Base-by-base conservation (phyloP, 2,888 invertebrate genomes). In the Drosophila pegasa region DNA sequence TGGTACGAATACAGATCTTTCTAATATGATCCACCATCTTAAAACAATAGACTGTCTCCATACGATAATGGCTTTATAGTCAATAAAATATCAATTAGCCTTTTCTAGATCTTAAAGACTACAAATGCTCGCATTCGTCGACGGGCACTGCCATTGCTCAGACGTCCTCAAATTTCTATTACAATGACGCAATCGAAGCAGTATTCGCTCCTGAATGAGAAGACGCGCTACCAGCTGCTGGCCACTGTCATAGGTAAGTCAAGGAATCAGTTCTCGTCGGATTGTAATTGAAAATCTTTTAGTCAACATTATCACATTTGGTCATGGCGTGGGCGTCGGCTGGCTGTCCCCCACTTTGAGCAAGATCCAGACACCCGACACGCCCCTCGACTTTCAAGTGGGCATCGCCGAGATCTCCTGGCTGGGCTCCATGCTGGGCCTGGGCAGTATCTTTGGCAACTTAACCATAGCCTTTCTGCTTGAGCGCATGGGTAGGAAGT, bases 341-440 rank as follows among this genome's bases (percentile, higher is more conserved):
- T 92, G 92, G 92, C 62, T 91, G 0, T 89, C 91, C 2, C 92
- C 92, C 2, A 90, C 90, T 0, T 64, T 92, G 1, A 77, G 80
- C 1, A 87, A 88, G 61, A 78, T 92, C 18, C 85, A 88, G 38
- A 80, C 82, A 0, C 8, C 64, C 1, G 73, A 80, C 8, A 70
- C 88, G 0, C 91, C 90, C 0, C 60, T 91, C 14, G 50, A 71
- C 5, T 89, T 91, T 61, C 18, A 52, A 0, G 75, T 90, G 1
- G 66, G 63, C 16, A 78, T 90, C 3, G 73, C 75, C 7, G 85
- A 91, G 37, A 65, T 87, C 1, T 91, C 92, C 37, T 91, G 91
- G 92, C 84, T 91, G 64, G 92, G 90, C 3, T 90, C 91, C 0
- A 75, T 91, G 50, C 33, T 90, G 1, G 88, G 90, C 1, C 40